phyloP scores from a whole-genome alignment of 1,140 invertebrate species.

The Camponotus floridanus region DNA sequence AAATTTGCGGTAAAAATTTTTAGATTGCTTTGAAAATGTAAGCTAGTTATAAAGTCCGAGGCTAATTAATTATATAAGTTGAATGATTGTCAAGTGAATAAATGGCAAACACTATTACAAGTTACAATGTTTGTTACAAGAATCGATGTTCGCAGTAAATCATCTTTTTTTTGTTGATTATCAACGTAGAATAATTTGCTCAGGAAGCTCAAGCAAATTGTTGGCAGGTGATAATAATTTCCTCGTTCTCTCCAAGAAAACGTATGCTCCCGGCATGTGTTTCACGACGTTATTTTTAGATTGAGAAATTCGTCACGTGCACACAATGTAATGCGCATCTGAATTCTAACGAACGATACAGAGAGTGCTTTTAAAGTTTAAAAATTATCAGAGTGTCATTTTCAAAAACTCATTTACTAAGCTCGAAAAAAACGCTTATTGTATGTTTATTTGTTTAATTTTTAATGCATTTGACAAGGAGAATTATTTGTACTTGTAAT shows the following conservation, averaged over 20 bases:
- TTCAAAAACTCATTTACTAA: neutral
- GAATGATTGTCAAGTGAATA: neutral
- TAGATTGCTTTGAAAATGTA: neutral
- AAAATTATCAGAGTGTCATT: neutral
- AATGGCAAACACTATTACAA: neutral
- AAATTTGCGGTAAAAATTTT: neutral
- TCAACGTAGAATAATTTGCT: slow-evolving; percentile 59
- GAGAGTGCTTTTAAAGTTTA: neutral
- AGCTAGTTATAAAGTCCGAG: neutral
- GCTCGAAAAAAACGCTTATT: neutral
- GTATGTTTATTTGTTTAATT: neutral
- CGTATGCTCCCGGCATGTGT: slow-evolving; percentile 9
- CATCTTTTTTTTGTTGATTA: slow-evolving; percentile 45
- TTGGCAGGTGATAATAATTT: slow-evolving; percentile 63
- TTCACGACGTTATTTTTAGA: slow-evolving; percentile 53
- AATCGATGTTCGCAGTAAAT: slow-evolving; percentile 23
- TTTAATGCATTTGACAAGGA: neutral
- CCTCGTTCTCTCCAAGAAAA: slow-evolving; percentile 58
- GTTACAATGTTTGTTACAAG: neutral
- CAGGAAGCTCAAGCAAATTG: slow-evolving; percentile 45
- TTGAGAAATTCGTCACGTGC: slow-evolving; percentile 32
- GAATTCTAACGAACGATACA: slow-evolving; percentile 15
- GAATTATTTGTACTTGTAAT: neutral
- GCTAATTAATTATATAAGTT: neutral
- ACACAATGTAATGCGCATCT: neutral